Evolutionary conservation across 2,888 invertebrate species (phyloP), one percentile per base, ranked within the genome.

Genomic region (Drosophila macrospina): DNA sequence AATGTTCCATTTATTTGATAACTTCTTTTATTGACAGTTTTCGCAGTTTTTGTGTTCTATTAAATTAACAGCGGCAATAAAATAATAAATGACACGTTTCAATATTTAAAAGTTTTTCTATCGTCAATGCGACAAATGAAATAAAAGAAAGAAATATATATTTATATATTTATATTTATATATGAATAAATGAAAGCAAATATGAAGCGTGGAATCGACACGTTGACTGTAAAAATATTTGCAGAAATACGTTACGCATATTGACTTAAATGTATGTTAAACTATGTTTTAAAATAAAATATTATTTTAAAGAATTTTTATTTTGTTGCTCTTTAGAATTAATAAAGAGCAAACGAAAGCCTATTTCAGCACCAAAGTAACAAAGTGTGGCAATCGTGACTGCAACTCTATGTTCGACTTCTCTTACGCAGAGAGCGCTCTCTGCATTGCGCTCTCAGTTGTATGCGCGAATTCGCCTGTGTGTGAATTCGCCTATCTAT

Each of bases 211-310:
- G 7, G 13, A 16, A 16, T 37, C 32, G 37, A 57, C 64, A 57
- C 26, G n/a, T 44, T 52, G 47, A 36, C 20, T 36, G 13, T 28
- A 4, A 34, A 66, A 56, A 73, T 73, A 41, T 56, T 39, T 50
- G 37, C 10, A 15, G 11, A 51, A 26, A 51, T 37, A 51, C 30
- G 16, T 15, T 15, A 16, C 30, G 47, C 7, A 16, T 30, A 15
- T 28, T 47, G 15, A 15, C 11, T 30, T 11, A 30, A 30, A 47
- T 13, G 26, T 8, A 44, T 26, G 1, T 13, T 24, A 44, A 20
- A 20, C 1, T 20, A 20, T 8, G 26, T 26, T 0, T 13, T 24
- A 44, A 20, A 20, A 20, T 20, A 20, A 20, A 20, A 20, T 20
- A 20, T 20, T n/a, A n/a, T n/a, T n/a, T n/a, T n/a, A n/a, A n/a